Evolutionary conservation across 2,888 invertebrate genomes (phyloP).

Genomic region (Ethmia dodecea): DNA sequence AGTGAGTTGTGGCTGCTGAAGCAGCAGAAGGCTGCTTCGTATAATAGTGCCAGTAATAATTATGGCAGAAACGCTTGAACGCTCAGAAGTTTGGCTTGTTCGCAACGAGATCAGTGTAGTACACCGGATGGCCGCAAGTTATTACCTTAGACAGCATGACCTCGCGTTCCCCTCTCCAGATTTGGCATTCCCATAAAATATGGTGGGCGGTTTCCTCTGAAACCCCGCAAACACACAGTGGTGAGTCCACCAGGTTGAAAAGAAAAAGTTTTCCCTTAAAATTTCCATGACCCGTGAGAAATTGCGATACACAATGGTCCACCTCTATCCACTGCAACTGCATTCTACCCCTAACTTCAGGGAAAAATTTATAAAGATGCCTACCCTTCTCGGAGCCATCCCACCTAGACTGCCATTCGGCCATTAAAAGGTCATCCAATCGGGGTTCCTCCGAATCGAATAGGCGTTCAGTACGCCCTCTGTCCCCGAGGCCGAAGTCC

Average conservation of each 20-base stretch:
- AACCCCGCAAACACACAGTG: constrained; percentile 11
- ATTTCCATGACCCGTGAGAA: constrained; percentile 19
- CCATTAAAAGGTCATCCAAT: constrained; percentile 2
- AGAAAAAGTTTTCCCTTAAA: constrained; percentile 11
- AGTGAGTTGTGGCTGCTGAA: too few species aligned
- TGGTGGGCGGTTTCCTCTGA: constrained; percentile 9
- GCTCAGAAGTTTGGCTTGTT: background rate
- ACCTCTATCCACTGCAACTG: constrained; percentile 14
- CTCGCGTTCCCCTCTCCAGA: background rate
- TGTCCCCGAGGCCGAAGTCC: too few species aligned
- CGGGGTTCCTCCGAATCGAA: too few species aligned
- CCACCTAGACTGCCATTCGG: constrained; percentile 13
- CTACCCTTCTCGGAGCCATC: constrained; percentile 5
- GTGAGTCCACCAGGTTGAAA: constrained; percentile 9
- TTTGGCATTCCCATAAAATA: constrained; percentile 2
- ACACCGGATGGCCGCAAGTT: background rate
- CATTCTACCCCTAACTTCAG: constrained; percentile 14
- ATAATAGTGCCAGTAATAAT: too few species aligned
- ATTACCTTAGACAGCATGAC: background rate
- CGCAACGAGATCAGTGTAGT: background rate
- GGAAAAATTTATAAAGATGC: constrained; percentile 18
- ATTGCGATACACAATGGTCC: constrained; percentile 16
- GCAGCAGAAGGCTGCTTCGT: too few species aligned
- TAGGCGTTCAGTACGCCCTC: too few species aligned
- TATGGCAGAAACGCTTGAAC: too few species aligned